Percentiles rank a stretch among this genome's conserved stretches.
Evolutionary conservation across 2,888 invertebrate species (phyloP).

Genomic region (Diabrotica balteata): DNA sequence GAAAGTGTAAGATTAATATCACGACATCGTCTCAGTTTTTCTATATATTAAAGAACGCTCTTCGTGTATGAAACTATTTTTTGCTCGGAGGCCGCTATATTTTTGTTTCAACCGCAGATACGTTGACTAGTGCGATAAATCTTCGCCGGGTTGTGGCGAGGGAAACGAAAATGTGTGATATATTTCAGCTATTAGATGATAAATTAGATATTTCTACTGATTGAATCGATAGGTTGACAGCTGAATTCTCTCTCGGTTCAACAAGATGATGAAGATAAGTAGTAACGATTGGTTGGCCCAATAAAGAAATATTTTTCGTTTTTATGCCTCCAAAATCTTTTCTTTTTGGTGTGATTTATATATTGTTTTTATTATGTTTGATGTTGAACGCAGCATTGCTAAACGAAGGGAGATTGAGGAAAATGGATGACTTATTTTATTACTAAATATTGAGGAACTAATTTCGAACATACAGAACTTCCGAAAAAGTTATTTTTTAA

Average conservation of each 20-base stretch:
- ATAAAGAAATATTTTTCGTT: slow-evolving; percentile 22
- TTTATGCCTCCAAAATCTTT: slow-evolving; percentile 10
- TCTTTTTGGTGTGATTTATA: slow-evolving; percentile 20
- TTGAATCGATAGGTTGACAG: slow-evolving; percentile 32
- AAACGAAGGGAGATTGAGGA: too few relatives aligned
- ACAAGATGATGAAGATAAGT: slow-evolving; percentile 29
- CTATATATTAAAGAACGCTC: slow-evolving; percentile 20
- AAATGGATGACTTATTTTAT: too few relatives aligned
- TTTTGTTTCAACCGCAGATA: slow-evolving; percentile 30
- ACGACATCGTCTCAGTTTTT: slow-evolving; percentile 19
- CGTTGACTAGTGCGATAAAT: slow-evolving; percentile 30
- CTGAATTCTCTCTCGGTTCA: slow-evolving; percentile 25
- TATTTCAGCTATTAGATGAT: slow-evolving; percentile 35
- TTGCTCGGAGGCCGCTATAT: slow-evolving; percentile 19
- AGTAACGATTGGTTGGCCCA: slow-evolving; percentile 19
- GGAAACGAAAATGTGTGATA: slow-evolving; percentile 33
- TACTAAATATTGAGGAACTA: too few relatives aligned
- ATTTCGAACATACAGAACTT: too few relatives aligned
- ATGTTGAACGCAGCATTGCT: neutral
- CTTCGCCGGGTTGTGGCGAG: slow-evolving; percentile 17
- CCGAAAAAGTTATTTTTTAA: too few relatives aligned
- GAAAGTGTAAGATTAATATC: slow-evolving; percentile 27
- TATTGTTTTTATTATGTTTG: slow-evolving; percentile 16
- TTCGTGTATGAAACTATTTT: slow-evolving; percentile 28
- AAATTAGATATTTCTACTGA: slow-evolving; percentile 33